A percentile compares a stretch with the other conserved stretches of the same genome.
Evolutionary conservation across 2,113 vertebrate species (phyloP).

Genomic region (Lophius piscatorius): DNA sequence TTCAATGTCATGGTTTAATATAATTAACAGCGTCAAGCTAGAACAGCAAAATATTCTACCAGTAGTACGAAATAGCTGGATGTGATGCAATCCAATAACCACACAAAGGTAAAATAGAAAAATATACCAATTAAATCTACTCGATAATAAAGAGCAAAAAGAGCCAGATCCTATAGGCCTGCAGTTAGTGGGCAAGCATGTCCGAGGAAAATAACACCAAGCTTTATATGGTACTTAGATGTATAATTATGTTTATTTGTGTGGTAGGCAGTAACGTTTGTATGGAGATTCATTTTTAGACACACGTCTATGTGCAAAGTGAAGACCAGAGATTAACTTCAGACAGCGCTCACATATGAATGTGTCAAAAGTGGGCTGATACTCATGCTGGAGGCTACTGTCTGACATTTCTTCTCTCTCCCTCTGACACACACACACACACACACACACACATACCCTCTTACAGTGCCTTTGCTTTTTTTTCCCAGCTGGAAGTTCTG

Average conservation of each 20-base stretch:
- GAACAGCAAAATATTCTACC: too few species aligned
- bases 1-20: too few species aligned
- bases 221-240: background rate
- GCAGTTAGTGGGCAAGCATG: too few species aligned
- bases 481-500: background rate
- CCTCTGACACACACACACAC: background rate
- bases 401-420: background rate
- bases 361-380: constrained; percentile 1
- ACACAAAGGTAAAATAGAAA: too few species aligned
- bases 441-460: too few species aligned
- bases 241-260: constrained; percentile 24
- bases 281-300: background rate
- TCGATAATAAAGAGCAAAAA: background rate
- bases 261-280: background rate
- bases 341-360: background rate
- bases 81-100: too few species aligned
- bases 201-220: too few species aligned
- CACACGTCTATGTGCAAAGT: background rate
- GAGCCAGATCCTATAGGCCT: background rate
- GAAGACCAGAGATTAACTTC: background rate
- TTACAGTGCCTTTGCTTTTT: background rate
- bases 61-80: too few species aligned
- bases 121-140: too few species aligned
- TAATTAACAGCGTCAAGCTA: too few species aligned
- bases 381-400: background rate